Evolutionary conservation across 2,797 vertebrate genomes (phyloP), one percentile per base, ranked within the genome.

Genomic region (Coracias cyanogaster): DNA sequence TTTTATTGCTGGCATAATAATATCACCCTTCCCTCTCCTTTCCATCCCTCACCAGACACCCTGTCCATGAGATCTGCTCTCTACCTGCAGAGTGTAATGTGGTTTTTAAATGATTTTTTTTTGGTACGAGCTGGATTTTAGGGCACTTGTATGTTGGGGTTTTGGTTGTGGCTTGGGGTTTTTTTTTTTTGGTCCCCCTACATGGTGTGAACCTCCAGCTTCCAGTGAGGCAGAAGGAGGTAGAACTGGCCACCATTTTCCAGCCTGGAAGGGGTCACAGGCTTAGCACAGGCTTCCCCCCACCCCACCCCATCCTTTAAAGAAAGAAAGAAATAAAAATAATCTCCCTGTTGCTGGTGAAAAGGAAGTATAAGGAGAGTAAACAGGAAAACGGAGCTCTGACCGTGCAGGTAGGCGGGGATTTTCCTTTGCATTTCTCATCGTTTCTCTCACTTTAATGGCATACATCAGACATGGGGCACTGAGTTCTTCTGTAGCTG

Each of bases 341-440:
- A 14, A 9, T 9, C 92, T 81, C 82, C 92, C 49, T 72, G 22
- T 93, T 88, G 82, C 70, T 73, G 89, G 33, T 89, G 93, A 89
- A 96, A 94, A 98, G 98, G 98, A 99, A 99, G 97, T 98, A 97
- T 94, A 97, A 87, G 97, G 96, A 96, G 97, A 98, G 97, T 99
- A 99, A 99, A 99, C 99, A 99, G 99, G 99, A 99, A 99, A 98
- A 96, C 79, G 78, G 97, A 98, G 97, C 96, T 94, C 87, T 97
- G 98, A 95, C 96, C 97, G 96, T 96, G 96, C 97, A 97, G 98
- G 97, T 97, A 96, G 95, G 96, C 97, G 86, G 97, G 95, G 79
- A 96, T 97, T 98, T 94, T 98, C 97, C 96, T 96, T 98, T 97
- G 97, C 96, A 98, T 98, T 98, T 99, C 98, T 98, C 98, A 98